Evolutionary conservation across 53 echinoderm and acorn worm species (phyloP), one percentile per base, ranked within the genome.

Genomic region (Stichopus horrens): DNA sequence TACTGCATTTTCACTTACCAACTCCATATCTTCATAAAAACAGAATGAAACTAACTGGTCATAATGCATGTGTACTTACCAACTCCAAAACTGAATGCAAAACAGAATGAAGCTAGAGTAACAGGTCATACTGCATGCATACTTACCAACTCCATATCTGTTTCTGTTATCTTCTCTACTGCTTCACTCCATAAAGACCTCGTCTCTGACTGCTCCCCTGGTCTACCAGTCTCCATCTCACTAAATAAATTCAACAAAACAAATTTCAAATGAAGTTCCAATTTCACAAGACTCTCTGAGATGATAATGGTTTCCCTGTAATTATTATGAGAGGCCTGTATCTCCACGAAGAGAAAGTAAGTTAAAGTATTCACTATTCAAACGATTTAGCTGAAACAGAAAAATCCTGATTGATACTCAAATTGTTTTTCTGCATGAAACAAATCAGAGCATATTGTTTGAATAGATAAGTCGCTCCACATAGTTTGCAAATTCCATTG

Each of bases 121-220:
- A 37, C 2, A 2, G 2, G 37, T 37, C 37, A 37, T 37, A 37
- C 37, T 54, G 81, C 18, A 21, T 53, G 8, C 57, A 21, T 58
- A 93, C 95, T 73, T 88, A 95, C 95, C 90, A 95, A 86, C 51
- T 90, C 71, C 20, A 71, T 5, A 71, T 71, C 91, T 9, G 95
- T 93, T 51, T 93, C 90, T 21, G 93, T 65, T 66, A 93, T 91
- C 88, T 90, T 93, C 7, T 74, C 63, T 22, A 88, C 76, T 6
- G 78, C 66, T 6, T 84, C 88, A 21, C 86, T 93, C 92, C 90
- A 90, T 86, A 74, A 75, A 3, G 93, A 90, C 18, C 71, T 71
- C 4, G 14, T 71, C 16, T 71, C 71, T 71, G 20, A 18, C 55
- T 80, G 55, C 21, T 55, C 80, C 21, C 13, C 56, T 3, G 14